Evolutionary conservation across 1,140 invertebrate genomes (phyloP), one percentile per base, ranked within the genome.

Genomic region (Grapholita molesta): DNA sequence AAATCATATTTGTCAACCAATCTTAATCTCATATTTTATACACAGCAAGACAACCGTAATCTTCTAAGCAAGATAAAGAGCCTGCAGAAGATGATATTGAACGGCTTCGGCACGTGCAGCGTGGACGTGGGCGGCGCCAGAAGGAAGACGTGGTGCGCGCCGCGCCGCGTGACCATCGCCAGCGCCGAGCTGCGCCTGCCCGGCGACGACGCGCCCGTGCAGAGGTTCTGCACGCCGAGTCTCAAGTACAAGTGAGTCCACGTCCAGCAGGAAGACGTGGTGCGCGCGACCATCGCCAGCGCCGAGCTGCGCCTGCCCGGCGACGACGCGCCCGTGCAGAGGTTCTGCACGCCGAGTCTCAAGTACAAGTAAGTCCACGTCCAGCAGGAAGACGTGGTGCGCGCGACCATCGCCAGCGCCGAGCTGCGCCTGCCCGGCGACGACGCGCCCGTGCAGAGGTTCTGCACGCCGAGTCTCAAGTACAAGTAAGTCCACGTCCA

Each of bases 211-310:
- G 72, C 79, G 0, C 24, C 35, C 15, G 72, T 82, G 55, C 82
- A 80, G 0, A 81, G 79, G 71, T 89, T 90, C 35, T 83, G 82
- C 67, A 90, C 88, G 3, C 88, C 88, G 3, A 79, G 72, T 21
- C 71, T 89, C 12, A 88, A 90, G 72, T 90, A 90, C 71, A 90
- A 89, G 88, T 89, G 73, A 80, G 84, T 30, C 28, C 28, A 30
- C 3, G 28, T 30, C 72, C 1, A 77, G 86, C 12, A 72, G 85
- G 0, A 89, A 90, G 55, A 72, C 82, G 0, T 78, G 79, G 33
- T 72, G 74, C 42, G 88, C 75, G 4, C 82, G 33, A 91, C 89
- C 6, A 89, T 91, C 72, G 84, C 86, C 0, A 80, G 86, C 0
- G 48, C 33, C 33, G 9, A 9, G 33, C 5, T 6, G 3, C 33